phyloP scores from a whole-genome alignment of 1,140 invertebrate genomes.

The Aleiodes sp. region DNA sequence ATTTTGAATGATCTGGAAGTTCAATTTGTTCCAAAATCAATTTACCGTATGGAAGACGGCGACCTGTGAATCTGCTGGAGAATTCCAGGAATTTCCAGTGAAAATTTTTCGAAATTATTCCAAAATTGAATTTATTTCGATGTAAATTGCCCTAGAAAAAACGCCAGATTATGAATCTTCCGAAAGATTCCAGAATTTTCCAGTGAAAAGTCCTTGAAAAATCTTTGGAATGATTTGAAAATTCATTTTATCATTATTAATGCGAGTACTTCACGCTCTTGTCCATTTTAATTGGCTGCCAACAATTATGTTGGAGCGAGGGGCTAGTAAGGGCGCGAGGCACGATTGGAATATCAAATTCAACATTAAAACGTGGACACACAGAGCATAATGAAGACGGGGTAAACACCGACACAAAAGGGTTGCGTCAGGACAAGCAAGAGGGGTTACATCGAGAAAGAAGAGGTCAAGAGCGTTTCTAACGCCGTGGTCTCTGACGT shows the following conservation, averaged over 20 bases:
- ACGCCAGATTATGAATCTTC: too few relatives aligned
- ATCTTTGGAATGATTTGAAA: neutral
- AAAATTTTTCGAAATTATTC: too few relatives aligned
- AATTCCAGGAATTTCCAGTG: too few relatives aligned
- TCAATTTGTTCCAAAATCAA: too few relatives aligned
- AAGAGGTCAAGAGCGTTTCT: constrained; percentile 34
- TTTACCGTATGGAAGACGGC: too few relatives aligned
- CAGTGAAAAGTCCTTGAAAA: too few relatives aligned
- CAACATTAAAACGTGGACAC: constrained; percentile 22
- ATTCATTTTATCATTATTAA: neutral
- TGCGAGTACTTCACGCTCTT: neutral
- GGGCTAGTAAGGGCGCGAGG: constrained; percentile 18
- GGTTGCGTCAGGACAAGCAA: neutral
- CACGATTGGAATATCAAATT: constrained; percentile 39
- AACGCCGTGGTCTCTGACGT: constrained; percentile 48
- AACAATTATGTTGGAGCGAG: constrained; percentile 23
- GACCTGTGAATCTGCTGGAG: too few relatives aligned
- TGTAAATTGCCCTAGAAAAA: too few relatives aligned
- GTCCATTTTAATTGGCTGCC: constrained; percentile 29
- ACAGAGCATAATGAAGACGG: constrained; percentile 36
- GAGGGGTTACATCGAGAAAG: constrained; percentile 19
- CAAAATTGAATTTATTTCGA: too few relatives aligned
- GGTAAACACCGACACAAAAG: constrained; percentile 27
- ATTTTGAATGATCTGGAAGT: too few relatives aligned
- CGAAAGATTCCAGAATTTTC: too few relatives aligned